Percentiles rank a stretch among this genome's conserved stretches.
Conservation (phyloP, 2,888 invertebrate genomes). For the Leptarthrus brevirostris region DNA sequence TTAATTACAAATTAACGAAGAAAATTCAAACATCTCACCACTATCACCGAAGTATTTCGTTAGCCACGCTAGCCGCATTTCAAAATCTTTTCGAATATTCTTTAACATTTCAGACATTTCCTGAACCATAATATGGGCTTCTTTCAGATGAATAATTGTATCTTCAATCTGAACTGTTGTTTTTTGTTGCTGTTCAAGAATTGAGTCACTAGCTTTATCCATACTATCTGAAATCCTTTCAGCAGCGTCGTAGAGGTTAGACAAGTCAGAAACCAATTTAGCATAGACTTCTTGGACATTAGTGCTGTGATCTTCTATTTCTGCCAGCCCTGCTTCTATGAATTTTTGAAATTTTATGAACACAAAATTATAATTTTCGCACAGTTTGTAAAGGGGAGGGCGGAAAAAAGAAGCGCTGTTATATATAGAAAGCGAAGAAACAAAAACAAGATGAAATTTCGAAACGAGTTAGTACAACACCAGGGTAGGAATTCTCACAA, state of each 20-base stretch:
- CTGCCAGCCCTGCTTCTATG: conserved; percentile 59
- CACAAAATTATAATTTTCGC: too few species aligned
- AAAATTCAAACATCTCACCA: conserved; percentile 22
- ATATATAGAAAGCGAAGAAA: too few species aligned
- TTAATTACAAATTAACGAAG: neutral
- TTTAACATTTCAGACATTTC: conserved; percentile 38
- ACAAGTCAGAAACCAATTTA: conserved; percentile 70
- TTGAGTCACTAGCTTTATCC: conserved; percentile 29
- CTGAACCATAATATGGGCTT: conserved; percentile 70
- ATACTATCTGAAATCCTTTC: conserved; percentile 63
- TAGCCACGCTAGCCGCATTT: conserved; percentile 40
- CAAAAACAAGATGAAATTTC: too few species aligned
- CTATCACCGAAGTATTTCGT: conserved; percentile 41
- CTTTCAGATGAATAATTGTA: conserved; percentile 68
- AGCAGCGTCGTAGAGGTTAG: conserved; percentile 68
- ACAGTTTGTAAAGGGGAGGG: too few species aligned
- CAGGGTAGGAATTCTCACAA: too few species aligned
- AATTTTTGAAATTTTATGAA: too few species aligned
- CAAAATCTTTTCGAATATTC: conserved; percentile 25
- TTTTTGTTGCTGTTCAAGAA: conserved; percentile 65
- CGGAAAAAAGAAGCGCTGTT: too few species aligned
- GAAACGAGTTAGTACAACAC: too few species aligned
- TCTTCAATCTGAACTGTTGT: conserved; percentile 68
- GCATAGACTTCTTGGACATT: conserved; percentile 69
- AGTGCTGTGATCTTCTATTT: conserved; percentile 67